These are phyloP conservation scores for Portevinia maculata DNA, from an alignment of 2,888 invertebrate species.

Conservation along the genomic window DNA sequence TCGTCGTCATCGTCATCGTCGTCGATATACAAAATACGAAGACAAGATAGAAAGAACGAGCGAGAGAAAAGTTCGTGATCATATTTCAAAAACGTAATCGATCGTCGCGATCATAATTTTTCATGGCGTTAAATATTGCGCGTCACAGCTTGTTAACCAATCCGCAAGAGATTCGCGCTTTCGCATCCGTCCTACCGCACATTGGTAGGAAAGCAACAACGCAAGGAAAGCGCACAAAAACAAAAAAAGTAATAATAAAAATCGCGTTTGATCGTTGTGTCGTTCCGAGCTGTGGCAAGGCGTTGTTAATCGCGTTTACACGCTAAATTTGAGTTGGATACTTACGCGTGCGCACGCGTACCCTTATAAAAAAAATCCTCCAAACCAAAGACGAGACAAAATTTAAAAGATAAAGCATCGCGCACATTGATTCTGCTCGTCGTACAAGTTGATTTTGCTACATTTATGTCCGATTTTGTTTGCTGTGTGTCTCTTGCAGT, in stretches of 20 bases:
- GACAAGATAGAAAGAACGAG: conserved; percentile 8
- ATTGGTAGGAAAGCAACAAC: conserved; percentile 17
- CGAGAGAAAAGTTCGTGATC: conserved; percentile 75
- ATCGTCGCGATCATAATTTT: conserved; percentile 80
- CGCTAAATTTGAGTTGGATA: conserved; percentile 73
- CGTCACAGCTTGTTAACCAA: conserved; percentile 78
- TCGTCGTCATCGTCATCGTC: conserved; percentile 18
- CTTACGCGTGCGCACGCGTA: conserved; percentile 60
- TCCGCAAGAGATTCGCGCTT: conserved; percentile 64
- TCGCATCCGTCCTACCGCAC: conserved; percentile 24
- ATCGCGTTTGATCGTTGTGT: conserved; percentile 47
- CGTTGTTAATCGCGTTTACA: conserved; percentile 73
- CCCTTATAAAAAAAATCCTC: conserved; percentile 11
- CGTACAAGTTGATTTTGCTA: conserved; percentile 71
- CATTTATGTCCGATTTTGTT: conserved; percentile 68
- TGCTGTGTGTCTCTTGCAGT: conserved; percentile 52
- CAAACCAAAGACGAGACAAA: conserved; percentile 53
- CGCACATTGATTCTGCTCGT: conserved; percentile 63
- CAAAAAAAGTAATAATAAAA: conserved; percentile 19
- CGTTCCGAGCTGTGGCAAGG: conserved; percentile 60
- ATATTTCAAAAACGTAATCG: conserved; percentile 78
- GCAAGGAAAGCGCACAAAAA: conserved; percentile 15
- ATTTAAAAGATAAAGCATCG: conserved; percentile 58
- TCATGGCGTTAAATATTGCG: conserved; percentile 81
- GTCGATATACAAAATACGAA: conserved; percentile 19